phyloP scores from a whole-genome alignment of 2,113 vertebrate species.

The Mobula birostris region DNA sequence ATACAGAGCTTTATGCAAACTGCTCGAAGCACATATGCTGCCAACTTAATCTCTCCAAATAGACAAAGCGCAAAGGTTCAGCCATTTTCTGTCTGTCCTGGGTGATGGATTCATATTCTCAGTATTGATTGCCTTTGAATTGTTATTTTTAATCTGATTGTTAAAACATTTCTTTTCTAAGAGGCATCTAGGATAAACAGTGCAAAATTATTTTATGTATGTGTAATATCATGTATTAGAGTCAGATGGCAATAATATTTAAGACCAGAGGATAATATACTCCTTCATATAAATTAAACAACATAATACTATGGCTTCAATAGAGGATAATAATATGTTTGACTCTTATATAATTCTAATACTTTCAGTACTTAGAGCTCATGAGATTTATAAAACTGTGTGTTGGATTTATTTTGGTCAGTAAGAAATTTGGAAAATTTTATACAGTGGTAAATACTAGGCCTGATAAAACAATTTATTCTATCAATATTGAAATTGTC shows the following conservation, averaged over 20 bases:
- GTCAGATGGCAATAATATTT: neutral
- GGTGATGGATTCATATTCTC: neutral
- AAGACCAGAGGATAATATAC: neutral
- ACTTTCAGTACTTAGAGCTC: neutral
- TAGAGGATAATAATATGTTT: neutral
- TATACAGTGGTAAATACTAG: neutral
- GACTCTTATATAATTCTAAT: neutral
- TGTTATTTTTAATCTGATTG: constrained; percentile 2
- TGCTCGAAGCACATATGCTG: constrained; percentile 12
- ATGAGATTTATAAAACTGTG: neutral
- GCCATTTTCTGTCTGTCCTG: constrained; percentile 4
- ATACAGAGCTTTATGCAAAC: neutral
- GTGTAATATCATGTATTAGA: neutral
- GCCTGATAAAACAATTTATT: neutral
- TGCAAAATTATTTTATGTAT: neutral
- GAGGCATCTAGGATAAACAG: constrained; percentile 1
- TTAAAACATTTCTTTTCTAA: neutral
- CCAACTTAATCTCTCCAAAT: constrained; percentile 23
- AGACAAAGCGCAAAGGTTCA: constrained; percentile 18
- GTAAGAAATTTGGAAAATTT: neutral
- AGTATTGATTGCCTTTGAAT: constrained; percentile 21
- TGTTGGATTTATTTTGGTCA: neutral
- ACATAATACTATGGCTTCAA: neutral
- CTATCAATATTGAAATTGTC: neutral
- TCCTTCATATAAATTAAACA: neutral